phyloP scores from a whole-genome alignment of 2,113 vertebrate genomes.

The Clarias macrocephalus region DNA sequence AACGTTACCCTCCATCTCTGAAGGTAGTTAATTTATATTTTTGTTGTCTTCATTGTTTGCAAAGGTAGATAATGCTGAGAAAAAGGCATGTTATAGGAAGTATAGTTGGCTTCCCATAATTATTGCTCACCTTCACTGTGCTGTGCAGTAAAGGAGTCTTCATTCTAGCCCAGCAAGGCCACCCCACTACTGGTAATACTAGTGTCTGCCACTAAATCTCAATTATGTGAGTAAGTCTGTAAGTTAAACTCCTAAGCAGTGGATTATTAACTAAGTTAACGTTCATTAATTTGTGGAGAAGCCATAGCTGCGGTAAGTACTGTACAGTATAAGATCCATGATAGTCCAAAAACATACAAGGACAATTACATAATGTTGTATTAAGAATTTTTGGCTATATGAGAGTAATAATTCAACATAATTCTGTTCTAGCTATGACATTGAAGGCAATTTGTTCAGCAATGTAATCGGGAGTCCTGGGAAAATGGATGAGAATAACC shows the following conservation, averaged over 20 bases:
- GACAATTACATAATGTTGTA: neutral
- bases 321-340: neutral
- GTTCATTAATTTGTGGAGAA: neutral
- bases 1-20: no score
- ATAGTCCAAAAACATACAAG: neutral
- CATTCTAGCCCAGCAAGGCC: constrained; percentile 60
- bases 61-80: neutral
- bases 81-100: neutral
- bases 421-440: neutral
- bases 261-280: neutral
- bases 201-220: neutral
- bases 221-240: neutral
- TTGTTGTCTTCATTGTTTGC: no score
- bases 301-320: neutral
- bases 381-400: neutral
- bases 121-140: constrained; percentile 10
- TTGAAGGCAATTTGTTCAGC: neutral
- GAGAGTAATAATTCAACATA: neutral
- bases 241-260: neutral
- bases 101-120: neutral
- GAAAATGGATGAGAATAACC: constrained; percentile 32
- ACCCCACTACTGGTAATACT: neutral
- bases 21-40: neutral
- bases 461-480: constrained; percentile 39
- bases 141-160: constrained; percentile 34